Evolutionary conservation across 2,888 invertebrate genomes (phyloP).

Genomic region (Melolontha melolontha): DNA sequence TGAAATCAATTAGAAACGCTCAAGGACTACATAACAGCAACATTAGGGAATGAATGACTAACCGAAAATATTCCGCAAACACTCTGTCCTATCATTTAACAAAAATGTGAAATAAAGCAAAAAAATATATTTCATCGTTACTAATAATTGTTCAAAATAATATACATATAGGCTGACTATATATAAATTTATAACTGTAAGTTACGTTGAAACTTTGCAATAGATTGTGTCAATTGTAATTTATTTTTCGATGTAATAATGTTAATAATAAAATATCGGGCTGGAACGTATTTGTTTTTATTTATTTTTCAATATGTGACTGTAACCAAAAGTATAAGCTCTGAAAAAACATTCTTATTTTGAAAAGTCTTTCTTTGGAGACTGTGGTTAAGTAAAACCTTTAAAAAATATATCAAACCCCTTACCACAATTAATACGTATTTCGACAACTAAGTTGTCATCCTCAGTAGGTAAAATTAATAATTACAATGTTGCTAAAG

Average conservation of each 20-base stretch:
- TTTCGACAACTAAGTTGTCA: too few relatives aligned
- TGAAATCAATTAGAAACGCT: conserved; percentile 58
- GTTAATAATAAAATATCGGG: conserved; percentile 47
- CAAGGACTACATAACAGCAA: conserved; percentile 53
- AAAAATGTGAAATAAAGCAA: conserved; percentile 16
- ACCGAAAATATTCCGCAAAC: background rate
- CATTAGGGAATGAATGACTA: conserved; percentile 18
- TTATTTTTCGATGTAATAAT: conserved; percentile 48
- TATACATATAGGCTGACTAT: conserved; percentile 48
- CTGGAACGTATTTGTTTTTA: conserved; percentile 46
- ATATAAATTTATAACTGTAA: conserved; percentile 46
- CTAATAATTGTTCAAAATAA: conserved; percentile 40
- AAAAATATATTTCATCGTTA: conserved; percentile 44
- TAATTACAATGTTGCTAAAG: too few relatives aligned
- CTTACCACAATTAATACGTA: too few relatives aligned
- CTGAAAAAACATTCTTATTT: too few relatives aligned
- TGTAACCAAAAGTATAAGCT: too few relatives aligned
- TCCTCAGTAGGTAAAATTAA: too few relatives aligned
- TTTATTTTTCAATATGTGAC: too few relatives aligned
- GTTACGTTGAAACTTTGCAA: conserved; percentile 45
- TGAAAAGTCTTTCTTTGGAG: too few relatives aligned
- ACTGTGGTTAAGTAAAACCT: too few relatives aligned
- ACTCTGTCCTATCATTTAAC: conserved; percentile 43
- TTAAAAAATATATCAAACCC: too few relatives aligned
- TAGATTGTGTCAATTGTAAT: conserved; percentile 54